phyloP scores from a whole-genome alignment of 1,140 invertebrate genomes.

The Sitophilus oryzae region DNA sequence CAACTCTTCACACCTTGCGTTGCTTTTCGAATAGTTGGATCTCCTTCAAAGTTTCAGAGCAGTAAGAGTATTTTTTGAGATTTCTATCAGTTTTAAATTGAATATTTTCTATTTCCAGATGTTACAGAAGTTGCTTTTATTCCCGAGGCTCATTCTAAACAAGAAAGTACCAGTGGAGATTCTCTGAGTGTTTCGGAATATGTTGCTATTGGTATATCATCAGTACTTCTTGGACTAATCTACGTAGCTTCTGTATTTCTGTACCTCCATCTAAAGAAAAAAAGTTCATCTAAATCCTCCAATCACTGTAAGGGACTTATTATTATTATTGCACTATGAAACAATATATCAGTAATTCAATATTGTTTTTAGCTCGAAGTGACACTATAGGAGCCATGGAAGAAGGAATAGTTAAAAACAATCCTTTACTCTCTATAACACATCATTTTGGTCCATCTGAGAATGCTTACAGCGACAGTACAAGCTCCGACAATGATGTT shows the following conservation, averaged over 20 bases:
- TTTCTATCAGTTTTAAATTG: not conserved
- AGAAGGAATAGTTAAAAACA: constrained; percentile 66
- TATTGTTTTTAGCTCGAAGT: constrained; percentile 31
- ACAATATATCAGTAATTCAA: constrained; percentile 6
- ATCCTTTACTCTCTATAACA: constrained; percentile 58
- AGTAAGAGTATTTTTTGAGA: constrained; percentile 51
- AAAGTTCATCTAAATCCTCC: constrained; percentile 28
- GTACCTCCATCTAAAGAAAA: constrained; percentile 61
- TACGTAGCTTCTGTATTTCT: constrained; percentile 77
- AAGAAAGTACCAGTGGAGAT: constrained; percentile 41
- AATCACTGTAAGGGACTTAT: constrained; percentile 13
- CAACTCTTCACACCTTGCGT: constrained; percentile 75
- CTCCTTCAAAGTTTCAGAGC: constrained; percentile 54
- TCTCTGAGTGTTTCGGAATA: constrained; percentile 65
- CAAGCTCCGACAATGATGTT: constrained; percentile 41
- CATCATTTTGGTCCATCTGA: constrained; percentile 53
- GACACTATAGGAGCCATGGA: constrained; percentile 41
- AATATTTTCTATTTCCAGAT: constrained; percentile 47
- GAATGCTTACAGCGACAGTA: constrained; percentile 45
- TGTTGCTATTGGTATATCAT: constrained; percentile 73
- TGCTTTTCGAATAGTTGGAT: constrained; percentile 76
- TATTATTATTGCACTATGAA: too few relatives aligned
- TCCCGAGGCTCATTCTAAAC: constrained; percentile 54
- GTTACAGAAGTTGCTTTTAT: constrained; percentile 73
- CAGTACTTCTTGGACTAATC: constrained; percentile 70